Conservation (phyloP, 2,113 vertebrate genomes). For the Tiliqua scincoides region DNA sequence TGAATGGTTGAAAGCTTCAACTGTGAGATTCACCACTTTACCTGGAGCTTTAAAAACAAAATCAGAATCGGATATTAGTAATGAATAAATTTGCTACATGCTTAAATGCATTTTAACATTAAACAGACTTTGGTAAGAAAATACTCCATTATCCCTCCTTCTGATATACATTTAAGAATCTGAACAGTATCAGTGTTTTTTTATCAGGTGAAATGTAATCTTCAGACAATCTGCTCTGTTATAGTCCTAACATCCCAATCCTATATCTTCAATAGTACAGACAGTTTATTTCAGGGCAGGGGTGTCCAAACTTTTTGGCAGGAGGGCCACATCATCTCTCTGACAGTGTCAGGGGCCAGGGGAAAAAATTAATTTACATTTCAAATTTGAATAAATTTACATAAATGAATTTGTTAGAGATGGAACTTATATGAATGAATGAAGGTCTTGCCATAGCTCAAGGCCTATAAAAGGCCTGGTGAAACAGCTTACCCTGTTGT, state of each 20-base stretch:
- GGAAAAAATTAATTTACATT: too few relatives aligned
- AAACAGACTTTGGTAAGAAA: background rate
- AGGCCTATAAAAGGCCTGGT: too few relatives aligned
- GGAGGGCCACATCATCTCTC: too few relatives aligned
- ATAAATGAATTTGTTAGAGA: too few relatives aligned
- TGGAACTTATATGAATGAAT: too few relatives aligned
- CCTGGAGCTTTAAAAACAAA: slow-evolving; percentile 85
- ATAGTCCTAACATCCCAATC: background rate
- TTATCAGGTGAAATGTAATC: background rate
- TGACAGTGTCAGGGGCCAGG: too few relatives aligned
- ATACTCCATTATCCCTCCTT: background rate
- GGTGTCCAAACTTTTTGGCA: too few relatives aligned
- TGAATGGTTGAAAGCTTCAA: slow-evolving; percentile 88
- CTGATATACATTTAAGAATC: background rate
- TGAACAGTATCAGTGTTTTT: background rate
- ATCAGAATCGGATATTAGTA: slow-evolving; percentile 26
- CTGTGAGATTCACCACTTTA: slow-evolving; percentile 93
- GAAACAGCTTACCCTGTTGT: too few relatives aligned
- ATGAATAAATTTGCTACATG: slow-evolving; percentile 23
- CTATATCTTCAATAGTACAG: too few relatives aligned
- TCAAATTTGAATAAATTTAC: too few relatives aligned
- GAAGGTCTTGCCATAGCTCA: too few relatives aligned
- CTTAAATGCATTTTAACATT: slow-evolving; percentile 1
- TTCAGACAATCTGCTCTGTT: background rate
- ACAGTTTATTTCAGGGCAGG: too few relatives aligned